Evolutionary conservation across 2,797 vertebrate species (phyloP).

Genomic region (Aphelocoma californica): DNA sequence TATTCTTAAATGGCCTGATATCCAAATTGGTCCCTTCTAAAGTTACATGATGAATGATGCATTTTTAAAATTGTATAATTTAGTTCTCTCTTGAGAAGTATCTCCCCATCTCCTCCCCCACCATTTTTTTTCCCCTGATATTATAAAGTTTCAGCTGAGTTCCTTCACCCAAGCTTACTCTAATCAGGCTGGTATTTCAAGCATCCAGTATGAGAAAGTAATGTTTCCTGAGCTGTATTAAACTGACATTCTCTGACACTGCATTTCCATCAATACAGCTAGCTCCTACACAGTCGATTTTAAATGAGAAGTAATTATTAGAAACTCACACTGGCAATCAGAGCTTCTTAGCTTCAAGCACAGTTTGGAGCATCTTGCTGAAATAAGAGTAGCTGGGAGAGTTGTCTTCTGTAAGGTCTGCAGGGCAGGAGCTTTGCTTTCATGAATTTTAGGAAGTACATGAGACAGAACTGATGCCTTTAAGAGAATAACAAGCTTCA

Average conservation of each 20-base stretch:
- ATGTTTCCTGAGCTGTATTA: background rate
- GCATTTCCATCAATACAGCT: background rate
- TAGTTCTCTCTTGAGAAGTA: background rate
- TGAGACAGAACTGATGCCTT: background rate
- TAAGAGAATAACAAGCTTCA: background rate
- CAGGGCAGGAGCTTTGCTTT: background rate
- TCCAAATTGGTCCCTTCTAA: background rate
- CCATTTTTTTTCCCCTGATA: background rate
- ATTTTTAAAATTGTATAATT: background rate
- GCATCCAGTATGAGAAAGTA: background rate
- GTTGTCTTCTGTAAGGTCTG: background rate
- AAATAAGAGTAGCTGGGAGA: background rate
- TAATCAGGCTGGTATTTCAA: background rate
- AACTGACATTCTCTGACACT: background rate
- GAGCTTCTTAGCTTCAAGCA: background rate
- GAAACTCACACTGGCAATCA: background rate
- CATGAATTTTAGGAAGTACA: background rate
- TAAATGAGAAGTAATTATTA: background rate
- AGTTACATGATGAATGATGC: background rate
- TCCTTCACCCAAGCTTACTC: background rate
- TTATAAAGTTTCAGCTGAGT: background rate
- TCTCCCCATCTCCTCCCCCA: accelerated
- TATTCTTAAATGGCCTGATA: background rate
- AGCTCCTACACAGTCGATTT: background rate
- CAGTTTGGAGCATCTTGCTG: background rate